Evolutionary conservation across 2,113 vertebrate species (phyloP).

Genomic region (Entelurus aequoreus): DNA sequence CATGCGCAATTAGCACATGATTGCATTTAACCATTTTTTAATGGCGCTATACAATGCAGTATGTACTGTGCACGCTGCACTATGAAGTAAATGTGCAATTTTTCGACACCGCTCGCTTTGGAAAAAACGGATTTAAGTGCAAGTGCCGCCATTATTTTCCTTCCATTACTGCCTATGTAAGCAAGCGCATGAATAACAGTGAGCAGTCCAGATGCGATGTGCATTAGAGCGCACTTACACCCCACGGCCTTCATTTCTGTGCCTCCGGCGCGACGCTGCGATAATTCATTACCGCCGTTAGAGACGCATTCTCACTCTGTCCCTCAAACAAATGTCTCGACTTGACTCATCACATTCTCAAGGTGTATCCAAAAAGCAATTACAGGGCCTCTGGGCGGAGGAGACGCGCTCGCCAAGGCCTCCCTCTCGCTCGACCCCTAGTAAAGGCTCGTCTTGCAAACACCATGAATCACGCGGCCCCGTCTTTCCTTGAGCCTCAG

Average conservation of each 20-base stretch:
- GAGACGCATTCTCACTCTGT: constrained; percentile 40
- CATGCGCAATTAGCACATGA: too few relatives aligned
- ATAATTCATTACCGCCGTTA: constrained; percentile 43
- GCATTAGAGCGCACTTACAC: constrained; percentile 19
- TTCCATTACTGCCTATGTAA: constrained; percentile 32
- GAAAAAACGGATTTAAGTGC: constrained; percentile 17
- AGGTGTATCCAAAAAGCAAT: constrained; percentile 65
- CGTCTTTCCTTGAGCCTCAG: constrained; percentile 57
- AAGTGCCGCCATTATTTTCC: constrained; percentile 4
- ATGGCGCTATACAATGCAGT: not conserved
- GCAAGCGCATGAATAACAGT: constrained; percentile 31
- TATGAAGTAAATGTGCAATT: not conserved
- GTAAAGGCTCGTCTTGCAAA: constrained; percentile 62
- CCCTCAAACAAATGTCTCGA: constrained; percentile 55
- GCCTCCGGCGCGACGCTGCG: constrained; percentile 27
- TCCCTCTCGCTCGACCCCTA: constrained; percentile 36
- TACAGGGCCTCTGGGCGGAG: constrained; percentile 48
- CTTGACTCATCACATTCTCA: constrained; percentile 65
- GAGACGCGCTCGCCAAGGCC: constrained; percentile 39
- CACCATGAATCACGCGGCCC: constrained; percentile 57
- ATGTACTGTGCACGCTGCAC: not conserved
- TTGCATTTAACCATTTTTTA: not conserved
- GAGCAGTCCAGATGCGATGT: constrained; percentile 30
- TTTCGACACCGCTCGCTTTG: not conserved
- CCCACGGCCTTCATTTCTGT: constrained; percentile 23